These are phyloP conservation scores for Leptopilina drosophilae DNA, from an alignment of 2,888 invertebrate genomes.

Conservation along the genomic window DNA sequence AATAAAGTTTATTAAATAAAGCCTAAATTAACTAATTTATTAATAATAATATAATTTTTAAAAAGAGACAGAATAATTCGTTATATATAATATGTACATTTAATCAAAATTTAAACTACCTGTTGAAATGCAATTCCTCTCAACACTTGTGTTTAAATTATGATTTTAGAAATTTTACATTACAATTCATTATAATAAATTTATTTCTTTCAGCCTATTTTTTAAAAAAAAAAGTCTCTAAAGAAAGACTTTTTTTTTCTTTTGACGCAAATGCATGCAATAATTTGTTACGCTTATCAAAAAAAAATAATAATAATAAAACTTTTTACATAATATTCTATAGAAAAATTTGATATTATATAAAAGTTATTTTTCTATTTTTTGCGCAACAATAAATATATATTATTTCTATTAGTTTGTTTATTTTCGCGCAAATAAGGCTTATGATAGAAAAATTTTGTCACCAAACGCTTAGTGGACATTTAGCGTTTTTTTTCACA, in stretches of 20 bases:
- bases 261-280: slow-evolving; percentile 14
- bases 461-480: neutral
- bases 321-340: neutral
- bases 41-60: neutral
- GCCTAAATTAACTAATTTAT: neutral
- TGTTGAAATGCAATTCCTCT: slow-evolving; percentile 2
- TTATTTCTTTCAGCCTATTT: neutral
- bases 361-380: neutral
- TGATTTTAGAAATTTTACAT: neutral
- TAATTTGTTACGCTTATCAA: neutral
- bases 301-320: neutral
- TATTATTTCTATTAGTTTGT: neutral
- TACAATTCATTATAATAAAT: neutral
- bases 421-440: neutral
- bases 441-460: neutral
- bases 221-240: neutral
- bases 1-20: neutral
- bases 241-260: slow-evolving; percentile 5
- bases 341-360: too few species aligned
- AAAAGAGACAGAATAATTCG: too few species aligned
- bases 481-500: neutral
- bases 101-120: slow-evolving; percentile 5
- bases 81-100: too few species aligned
- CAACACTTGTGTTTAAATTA: slow-evolving; percentile 1
- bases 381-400: slow-evolving; percentile 6